Evolutionary conservation across 2,888 invertebrate species (phyloP), one percentile per base, ranked within the genome.

Genomic region (Andrena praecox): DNA sequence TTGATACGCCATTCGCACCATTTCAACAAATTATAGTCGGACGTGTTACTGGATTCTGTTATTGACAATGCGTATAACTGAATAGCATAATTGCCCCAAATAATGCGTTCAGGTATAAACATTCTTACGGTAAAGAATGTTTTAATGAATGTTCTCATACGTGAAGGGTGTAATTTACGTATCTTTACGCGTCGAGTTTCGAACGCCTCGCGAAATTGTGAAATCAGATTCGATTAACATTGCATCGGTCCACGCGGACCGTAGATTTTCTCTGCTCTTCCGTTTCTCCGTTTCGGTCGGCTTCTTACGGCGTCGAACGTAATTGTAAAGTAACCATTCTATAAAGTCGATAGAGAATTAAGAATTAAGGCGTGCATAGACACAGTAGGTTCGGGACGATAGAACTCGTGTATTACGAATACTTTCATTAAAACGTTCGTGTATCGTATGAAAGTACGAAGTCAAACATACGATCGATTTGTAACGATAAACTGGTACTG

Each of bases 401-500:
- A 10, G 16, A 31, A 24, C n/a, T 63, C 20, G 6, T 10, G 2
- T 33, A 20, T 48, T 48, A 10, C 16, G 35, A 67, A 67, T 70
- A 52, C 52, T 85, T 85, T 80, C 76, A 80, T 87, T 76, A 74
- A 80, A 81, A 67, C 79, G 74, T 85, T 84, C 56, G 2, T 7
- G 33, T 48, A 10, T 35, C 20, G n/a, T 64, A 33, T 33, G 29
- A 29, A 56, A n/a, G 4, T 42, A 42, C 1, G 42, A 42, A 42
- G 1, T 42, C 42, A 5, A 52, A 56, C 52, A 16, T 69, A 31
- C 12, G 69, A 60, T 60, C 50, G 52, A 2, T 29, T 24, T 67
- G 73, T 77, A 27, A 50, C n/a, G 64, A 68, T 56, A 73, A 24
- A 67, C 12, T 48, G 48, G 20, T 75, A 77, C 73, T 75, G 67